phyloP scores from a whole-genome alignment of 2,888 invertebrate species.

The Andrena trimmerana region DNA sequence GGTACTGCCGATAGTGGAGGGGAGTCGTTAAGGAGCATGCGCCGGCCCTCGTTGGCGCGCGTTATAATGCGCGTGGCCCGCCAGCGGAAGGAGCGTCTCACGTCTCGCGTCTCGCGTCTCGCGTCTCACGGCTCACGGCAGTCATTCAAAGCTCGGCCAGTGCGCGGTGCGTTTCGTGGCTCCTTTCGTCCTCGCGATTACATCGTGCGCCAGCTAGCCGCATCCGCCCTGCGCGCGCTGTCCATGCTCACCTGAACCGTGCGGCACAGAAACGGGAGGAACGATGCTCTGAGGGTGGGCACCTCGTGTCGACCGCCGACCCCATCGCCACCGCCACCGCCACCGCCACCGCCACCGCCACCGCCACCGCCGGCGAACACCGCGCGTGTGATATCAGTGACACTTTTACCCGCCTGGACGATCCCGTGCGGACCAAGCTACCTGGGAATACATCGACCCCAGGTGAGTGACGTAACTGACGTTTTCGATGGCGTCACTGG shows the following conservation, averaged over 20 bases:
- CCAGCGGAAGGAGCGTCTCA: slow-evolving; percentile 45
- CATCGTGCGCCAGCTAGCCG: slow-evolving; percentile 2
- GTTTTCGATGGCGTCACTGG: neutral
- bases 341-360: neutral
- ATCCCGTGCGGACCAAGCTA: neutral
- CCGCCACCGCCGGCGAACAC: neutral
- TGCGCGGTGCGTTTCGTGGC: slow-evolving; percentile 66
- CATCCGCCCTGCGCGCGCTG: neutral
- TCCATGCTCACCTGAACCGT: neutral
- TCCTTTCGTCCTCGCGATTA: slow-evolving; percentile 31
- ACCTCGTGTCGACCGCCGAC: slow-evolving; percentile 12
- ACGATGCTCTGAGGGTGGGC: slow-evolving; percentile 49
- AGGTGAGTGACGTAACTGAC: slow-evolving; percentile 26
- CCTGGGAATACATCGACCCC: neutral
- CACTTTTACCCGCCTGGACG: neutral
- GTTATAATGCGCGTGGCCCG: slow-evolving; percentile 50
- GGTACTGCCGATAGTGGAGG: slow-evolving; percentile 6
- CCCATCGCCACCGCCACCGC: neutral
- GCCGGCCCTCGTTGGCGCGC: slow-evolving; percentile 51
- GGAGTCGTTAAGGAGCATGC: slow-evolving; percentile 46
- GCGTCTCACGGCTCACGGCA: slow-evolving; percentile 42
- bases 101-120: neutral
- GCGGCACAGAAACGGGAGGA: neutral
- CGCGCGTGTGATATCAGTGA: slow-evolving; percentile 33
- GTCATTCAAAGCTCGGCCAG: slow-evolving; percentile 76